Evolutionary conservation across 2,888 invertebrate genomes (phyloP).

Genomic region (Apamea monoglypha): DNA sequence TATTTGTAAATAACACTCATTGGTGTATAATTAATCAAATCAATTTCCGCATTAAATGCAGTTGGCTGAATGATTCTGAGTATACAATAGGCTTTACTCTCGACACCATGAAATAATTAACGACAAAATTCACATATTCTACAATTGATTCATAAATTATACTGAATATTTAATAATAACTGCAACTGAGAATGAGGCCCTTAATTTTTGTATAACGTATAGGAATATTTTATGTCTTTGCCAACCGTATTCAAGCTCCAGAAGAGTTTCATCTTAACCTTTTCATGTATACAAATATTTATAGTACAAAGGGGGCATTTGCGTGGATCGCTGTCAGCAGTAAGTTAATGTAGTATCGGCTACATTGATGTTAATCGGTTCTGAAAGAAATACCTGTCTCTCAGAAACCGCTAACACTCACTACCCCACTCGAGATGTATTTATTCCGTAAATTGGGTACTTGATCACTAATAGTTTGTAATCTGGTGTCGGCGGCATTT

Average conservation of each 20-base stretch:
- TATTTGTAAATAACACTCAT: slow-evolving; percentile 58
- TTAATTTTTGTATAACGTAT: slow-evolving; percentile 12
- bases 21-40: slow-evolving; percentile 42
- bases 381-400: neutral
- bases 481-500: neutral
- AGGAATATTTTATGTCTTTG: slow-evolving; percentile 18
- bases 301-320: slow-evolving; percentile 53
- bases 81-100: slow-evolving; percentile 12
- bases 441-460: neutral
- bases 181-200: slow-evolving; percentile 11
- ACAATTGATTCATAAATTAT: neutral
- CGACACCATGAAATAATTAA: slow-evolving; percentile 8
- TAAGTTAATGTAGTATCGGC: neutral
- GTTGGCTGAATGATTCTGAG: slow-evolving; percentile 28
- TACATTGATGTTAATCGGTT: neutral
- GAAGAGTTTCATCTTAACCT: slow-evolving; percentile 38
- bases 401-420: neutral
- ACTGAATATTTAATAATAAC: neutral
- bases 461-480: slow-evolving; percentile 1
- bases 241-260: slow-evolving; percentile 52
- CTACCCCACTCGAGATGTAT: slow-evolving; percentile 12
- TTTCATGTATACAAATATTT: slow-evolving; percentile 54
- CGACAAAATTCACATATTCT: neutral
- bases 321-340: slow-evolving; percentile 15
- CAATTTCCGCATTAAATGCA: slow-evolving; percentile 51